These are phyloP conservation scores for Scomber japonicus DNA, from an alignment of 2,113 vertebrate genomes.

Conservation along the genomic window DNA sequence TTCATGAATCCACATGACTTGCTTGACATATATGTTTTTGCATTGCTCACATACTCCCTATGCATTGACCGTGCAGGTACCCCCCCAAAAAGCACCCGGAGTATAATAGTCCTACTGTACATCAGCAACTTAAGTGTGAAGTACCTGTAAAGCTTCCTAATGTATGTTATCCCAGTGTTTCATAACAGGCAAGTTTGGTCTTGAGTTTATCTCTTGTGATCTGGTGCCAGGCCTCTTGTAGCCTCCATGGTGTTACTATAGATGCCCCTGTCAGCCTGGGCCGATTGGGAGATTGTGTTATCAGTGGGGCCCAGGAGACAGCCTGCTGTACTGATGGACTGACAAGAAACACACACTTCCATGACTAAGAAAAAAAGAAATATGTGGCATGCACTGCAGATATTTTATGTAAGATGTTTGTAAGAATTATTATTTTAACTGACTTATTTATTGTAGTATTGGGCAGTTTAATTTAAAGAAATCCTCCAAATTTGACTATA, in stretches of 20 bases:
- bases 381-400: conserved; percentile 36
- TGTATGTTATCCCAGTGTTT: conserved; percentile 45
- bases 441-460: too few relatives aligned
- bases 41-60: not conserved
- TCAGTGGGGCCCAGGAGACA: conserved; percentile 71
- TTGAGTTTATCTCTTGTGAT: conserved; percentile 71
- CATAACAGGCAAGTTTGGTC: conserved; percentile 67
- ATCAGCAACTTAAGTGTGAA: conserved; percentile 29
- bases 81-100: not conserved
- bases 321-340: conserved; percentile 60
- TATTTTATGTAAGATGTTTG: too few relatives aligned
- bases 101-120: not conserved
- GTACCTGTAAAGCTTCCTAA: not conserved
- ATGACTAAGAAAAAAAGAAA: not conserved
- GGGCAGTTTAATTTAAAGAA: too few relatives aligned
- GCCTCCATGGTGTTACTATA: conserved; percentile 42
- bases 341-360: conserved; percentile 53
- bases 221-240: conserved; percentile 57
- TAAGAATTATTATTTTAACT: too few relatives aligned
- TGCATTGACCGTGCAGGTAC: not conserved
- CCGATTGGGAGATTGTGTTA: conserved; percentile 77
- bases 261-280: conserved; percentile 8
- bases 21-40: not conserved
- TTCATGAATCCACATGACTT: too few relatives aligned
- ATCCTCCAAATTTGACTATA: too few relatives aligned